Percentiles rank a stretch among this genome's conserved stretches.
Conservation (phyloP, 92 coral and sea anemone species). For the Porites evermanni region DNA sequence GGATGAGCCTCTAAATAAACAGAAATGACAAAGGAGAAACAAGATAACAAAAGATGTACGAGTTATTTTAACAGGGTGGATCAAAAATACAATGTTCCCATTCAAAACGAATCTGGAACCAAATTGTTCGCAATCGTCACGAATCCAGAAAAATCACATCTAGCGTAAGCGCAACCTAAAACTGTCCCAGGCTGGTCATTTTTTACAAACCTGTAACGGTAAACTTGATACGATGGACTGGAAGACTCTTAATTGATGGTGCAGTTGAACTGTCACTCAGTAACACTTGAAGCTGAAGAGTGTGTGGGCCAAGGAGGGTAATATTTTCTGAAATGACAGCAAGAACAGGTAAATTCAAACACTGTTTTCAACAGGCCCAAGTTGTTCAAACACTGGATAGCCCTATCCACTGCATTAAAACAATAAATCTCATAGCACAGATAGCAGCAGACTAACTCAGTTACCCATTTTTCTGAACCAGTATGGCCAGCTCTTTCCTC, state of each 20-base stretch:
- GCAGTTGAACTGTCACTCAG: slow-evolving; percentile 88
- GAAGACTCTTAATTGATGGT: slow-evolving; percentile 83
- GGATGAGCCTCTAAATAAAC: slow-evolving; percentile 83
- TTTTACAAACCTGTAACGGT: slow-evolving; percentile 82
- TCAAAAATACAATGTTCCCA: no score
- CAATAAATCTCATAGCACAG: no score
- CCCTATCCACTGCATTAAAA: no score
- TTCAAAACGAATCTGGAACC: no score
- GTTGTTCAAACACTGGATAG: background rate
- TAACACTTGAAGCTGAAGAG: slow-evolving; percentile 87
- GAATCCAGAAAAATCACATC: no score
- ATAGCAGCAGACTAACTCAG: background rate
- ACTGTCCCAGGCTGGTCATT: background rate
- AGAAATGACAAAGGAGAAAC: background rate
- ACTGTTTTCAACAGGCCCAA: no score
- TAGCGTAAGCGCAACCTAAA: no score
- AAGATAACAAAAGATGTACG: background rate
- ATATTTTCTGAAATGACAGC: slow-evolving; percentile 74
- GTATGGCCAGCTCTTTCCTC: slow-evolving; percentile 99
- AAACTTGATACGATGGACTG: slow-evolving; percentile 90
- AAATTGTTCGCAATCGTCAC: no score
- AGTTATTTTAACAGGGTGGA: no score
- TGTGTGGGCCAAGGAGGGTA: slow-evolving; percentile 95
- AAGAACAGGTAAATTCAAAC: background rate
- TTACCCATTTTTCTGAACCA: slow-evolving; percentile 99